These are phyloP conservation scores for Antedon mediterranea DNA, from an alignment of 53 echinoderm and acorn worm genomes.

Conservation along the genomic window DNA sequence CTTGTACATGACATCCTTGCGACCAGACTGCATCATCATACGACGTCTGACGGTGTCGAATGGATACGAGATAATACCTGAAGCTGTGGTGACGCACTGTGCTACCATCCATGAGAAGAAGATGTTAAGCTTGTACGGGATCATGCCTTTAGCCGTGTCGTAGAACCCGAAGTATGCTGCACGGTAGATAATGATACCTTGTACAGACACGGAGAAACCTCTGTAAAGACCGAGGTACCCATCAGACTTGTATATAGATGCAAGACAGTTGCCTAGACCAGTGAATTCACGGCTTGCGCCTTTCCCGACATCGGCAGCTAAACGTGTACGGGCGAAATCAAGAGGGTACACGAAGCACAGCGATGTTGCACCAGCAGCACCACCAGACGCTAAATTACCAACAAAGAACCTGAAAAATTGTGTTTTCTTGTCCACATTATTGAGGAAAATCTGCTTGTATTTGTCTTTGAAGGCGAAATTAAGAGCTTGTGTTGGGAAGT, in stretches of 20 bases:
- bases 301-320: conserved; percentile 87
- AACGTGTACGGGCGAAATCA: conserved; percentile 93
- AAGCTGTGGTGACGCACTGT: conserved; percentile 73
- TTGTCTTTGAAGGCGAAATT: conserved; percentile 99
- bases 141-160: conserved; percentile 89
- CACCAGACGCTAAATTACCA: conserved; percentile 91
- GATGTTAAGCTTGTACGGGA: conserved; percentile 50
- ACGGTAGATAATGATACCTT: conserved; percentile 96
- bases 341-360: conserved; percentile 92
- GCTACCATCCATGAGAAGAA: conserved; percentile 93
- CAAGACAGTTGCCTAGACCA: conserved; percentile 77
- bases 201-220: conserved; percentile 82
- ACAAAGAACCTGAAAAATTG: conserved; percentile 75
- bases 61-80: conserved; percentile 92
- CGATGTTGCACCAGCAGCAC: conserved; percentile 87
- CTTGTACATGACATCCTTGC: conserved; percentile 73
- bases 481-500: conserved; percentile 87
- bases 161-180: conserved; percentile 94
- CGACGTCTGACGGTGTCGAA: conserved; percentile 95
- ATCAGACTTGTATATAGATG: conserved; percentile 73
- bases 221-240: conserved; percentile 76
- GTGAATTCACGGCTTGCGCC: conserved; percentile 56
- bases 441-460: conserved; percentile 88
- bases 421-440: conserved; percentile 65
- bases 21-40: conserved; percentile 99